Evolutionary conservation across 2,797 vertebrate genomes (phyloP).

Genomic region (Gorsachius magnificus): DNA sequence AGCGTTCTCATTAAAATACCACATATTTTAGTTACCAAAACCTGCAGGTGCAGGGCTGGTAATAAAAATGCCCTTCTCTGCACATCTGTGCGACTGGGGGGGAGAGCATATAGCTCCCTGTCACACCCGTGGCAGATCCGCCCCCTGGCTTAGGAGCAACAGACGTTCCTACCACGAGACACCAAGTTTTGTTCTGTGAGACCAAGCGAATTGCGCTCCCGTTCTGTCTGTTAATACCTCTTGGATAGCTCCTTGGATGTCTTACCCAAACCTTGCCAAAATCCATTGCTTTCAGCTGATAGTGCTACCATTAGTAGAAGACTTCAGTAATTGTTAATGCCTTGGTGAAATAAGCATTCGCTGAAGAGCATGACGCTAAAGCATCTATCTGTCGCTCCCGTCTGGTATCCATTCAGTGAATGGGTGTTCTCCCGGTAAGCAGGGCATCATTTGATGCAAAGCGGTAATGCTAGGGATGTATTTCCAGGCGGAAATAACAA

Average conservation of each 20-base stretch:
- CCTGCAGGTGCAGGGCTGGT: neutral
- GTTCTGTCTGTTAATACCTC: neutral
- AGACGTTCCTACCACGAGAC: neutral
- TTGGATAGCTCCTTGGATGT: neutral
- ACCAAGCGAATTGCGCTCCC: neutral
- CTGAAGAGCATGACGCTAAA: neutral
- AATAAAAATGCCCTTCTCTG: neutral
- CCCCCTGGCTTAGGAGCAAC: neutral
- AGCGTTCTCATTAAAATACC: neutral
- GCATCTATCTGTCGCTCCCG: neutral
- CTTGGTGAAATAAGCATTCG: neutral
- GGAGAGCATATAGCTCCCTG: neutral
- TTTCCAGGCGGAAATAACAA: conserved; percentile 28
- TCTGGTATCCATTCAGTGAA: conserved; percentile 41
- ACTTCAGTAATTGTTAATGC: neutral
- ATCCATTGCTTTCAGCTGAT: neutral
- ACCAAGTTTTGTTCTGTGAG: neutral
- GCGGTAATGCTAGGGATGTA: neutral
- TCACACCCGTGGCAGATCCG: fast-evolving
- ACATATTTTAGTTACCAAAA: neutral
- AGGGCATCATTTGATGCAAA: neutral
- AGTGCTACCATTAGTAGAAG: neutral
- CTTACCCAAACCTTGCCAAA: neutral
- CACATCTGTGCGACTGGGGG: neutral
- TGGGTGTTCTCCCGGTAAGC: neutral